phyloP scores from a whole-genome alignment of 2,888 invertebrate genomes.

The Rhingia campestris region DNA sequence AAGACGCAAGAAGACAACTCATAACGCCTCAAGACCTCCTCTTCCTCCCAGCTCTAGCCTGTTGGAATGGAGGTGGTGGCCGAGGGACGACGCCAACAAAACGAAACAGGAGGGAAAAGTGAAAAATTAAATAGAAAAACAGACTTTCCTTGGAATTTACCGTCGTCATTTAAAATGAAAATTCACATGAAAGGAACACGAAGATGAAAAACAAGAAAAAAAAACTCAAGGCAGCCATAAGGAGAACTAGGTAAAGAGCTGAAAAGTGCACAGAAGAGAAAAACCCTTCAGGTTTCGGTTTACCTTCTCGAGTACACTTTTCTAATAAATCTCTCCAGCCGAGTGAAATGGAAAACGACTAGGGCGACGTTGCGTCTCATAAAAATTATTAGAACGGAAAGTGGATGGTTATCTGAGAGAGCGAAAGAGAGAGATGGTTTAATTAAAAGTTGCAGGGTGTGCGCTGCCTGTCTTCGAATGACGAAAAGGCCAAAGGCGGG shows the following conservation, averaged over 20 bases:
- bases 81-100: background rate
- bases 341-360: conserved; percentile 60
- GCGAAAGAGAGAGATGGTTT: conserved; percentile 50
- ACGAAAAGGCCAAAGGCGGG: conserved; percentile 60
- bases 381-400: conserved; percentile 74
- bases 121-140: conserved; percentile 71
- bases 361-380: conserved; percentile 60
- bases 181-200: conserved; percentile 53
- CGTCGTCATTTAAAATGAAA: conserved; percentile 70
- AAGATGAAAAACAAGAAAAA: conserved; percentile 2
- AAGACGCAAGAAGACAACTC: conserved; percentile 36
- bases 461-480: conserved; percentile 53
- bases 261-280: conserved; percentile 55
- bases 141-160: conserved; percentile 67
- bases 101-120: conserved; percentile 45
- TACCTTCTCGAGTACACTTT: conserved; percentile 72
- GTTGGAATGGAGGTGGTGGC: background rate
- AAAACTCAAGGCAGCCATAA: conserved; percentile 17
- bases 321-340: conserved; percentile 69
- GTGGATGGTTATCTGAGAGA: conserved; percentile 68
- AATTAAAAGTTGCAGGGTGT: conserved; percentile 71
- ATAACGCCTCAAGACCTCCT: conserved; percentile 32
- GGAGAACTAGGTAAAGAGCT: conserved; percentile 38
- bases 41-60: background rate
- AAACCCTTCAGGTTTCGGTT: conserved; percentile 71